Evolutionary conservation across 2,888 invertebrate genomes (phyloP), one percentile per base, ranked within the genome.

Genomic region (Monochamus alternatus): DNA sequence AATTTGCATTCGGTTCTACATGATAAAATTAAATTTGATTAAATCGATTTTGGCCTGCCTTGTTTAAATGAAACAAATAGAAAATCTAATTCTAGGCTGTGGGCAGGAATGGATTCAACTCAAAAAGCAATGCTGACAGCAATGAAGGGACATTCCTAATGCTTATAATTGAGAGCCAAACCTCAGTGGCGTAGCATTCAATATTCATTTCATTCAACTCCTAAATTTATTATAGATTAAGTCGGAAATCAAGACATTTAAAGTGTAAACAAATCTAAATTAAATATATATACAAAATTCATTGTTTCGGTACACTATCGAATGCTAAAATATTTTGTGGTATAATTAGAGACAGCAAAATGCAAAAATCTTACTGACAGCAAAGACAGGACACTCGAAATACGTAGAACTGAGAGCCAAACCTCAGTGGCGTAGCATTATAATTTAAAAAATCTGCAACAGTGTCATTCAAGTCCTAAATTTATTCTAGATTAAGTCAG

Each of bases 381-480:
- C 58, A 68, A 38, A 43, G 43, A 43, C 59, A 59, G 43, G 59
- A 59, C 44, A 59, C 68, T 68, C 58, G 52, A 31, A 66, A 66
- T 67, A 68, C 44, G 60, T 69, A 62, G 60, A 69, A 69, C 22
- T 69, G 60, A 44, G 60, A 69, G 51, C 44, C 60, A 60, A 69
- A 65, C 22, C 10, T 4, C 55, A 55, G 55, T 55, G 14, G 55
- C 55, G 55, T 14, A 55, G 3, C 47, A 8, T 9, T 12, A 47
- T 51, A 22, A 10, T 51, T 51, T 9, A 51, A 51, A 51, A 51
- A 9, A 38, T 38, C 1, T 5, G 38, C 38, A 7, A 38, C 7
- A 38, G 7, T 22, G 0, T 22, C 22, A 22, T 22, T 22, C 22
- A 22, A 22, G 22, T 22, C 22, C 22, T 22, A 22, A 22, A 22